Conservation (phyloP, 2,113 vertebrate genomes). For the Anoplopoma fimbria region DNA sequence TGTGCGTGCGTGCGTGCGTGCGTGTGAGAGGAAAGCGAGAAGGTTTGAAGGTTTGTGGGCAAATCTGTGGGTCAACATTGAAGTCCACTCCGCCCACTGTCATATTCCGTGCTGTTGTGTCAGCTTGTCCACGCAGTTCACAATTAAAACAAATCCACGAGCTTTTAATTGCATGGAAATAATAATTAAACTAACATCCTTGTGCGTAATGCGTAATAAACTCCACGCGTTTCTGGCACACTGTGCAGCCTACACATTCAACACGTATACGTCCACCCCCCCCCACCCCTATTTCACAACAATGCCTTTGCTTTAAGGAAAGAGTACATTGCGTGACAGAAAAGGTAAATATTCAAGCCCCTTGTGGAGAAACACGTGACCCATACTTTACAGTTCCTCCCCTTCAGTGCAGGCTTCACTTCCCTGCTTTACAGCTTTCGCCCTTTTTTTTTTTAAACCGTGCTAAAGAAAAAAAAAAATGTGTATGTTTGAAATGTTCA, state of each 20-base stretch:
- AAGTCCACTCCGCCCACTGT: neutral
- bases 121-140: neutral
- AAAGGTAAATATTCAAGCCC: slow-evolving; percentile 82
- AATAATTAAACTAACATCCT: neutral
- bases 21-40: neutral
- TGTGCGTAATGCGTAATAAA: slow-evolving; percentile 14
- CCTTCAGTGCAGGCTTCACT: slow-evolving; percentile 52
- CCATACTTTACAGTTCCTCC: slow-evolving; percentile 63
- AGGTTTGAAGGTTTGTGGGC: slow-evolving; percentile 1
- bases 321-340: slow-evolving; percentile 77
- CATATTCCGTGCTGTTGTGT: neutral
- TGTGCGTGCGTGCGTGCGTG: neutral
- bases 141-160: neutral
- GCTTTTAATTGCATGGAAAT: neutral
- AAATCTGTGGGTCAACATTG: slow-evolving; percentile 19
- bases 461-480: slow-evolving; percentile 1
- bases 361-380: slow-evolving; percentile 79
- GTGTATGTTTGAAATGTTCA: neutral
- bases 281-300: neutral
- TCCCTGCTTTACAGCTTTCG: slow-evolving; percentile 45
- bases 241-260: neutral
- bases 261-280: slow-evolving; percentile 17
- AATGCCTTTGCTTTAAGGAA: slow-evolving; percentile 36
- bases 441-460: neutral
- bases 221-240: neutral